phyloP scores from a whole-genome alignment of 2,888 invertebrate genomes.

The Cordilura impudica region DNA sequence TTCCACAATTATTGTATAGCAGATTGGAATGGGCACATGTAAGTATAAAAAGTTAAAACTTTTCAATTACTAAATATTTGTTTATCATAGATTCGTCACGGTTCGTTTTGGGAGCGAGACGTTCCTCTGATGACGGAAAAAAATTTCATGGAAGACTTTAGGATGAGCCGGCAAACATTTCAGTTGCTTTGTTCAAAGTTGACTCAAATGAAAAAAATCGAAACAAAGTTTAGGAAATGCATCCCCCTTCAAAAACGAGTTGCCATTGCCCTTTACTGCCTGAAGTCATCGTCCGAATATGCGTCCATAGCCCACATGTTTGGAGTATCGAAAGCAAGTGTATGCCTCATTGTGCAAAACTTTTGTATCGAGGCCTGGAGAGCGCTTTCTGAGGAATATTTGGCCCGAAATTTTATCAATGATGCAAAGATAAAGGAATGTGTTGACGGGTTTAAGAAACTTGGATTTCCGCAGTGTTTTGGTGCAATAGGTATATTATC shows the following conservation, averaged over 20 bases:
- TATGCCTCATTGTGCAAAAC: background rate
- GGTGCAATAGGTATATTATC: background rate
- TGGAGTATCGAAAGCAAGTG: constrained; percentile 18
- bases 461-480: constrained; percentile 16
- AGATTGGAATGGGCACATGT: too few relatives aligned
- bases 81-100: background rate
- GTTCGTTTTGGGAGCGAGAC: constrained; percentile 13
- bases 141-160: constrained; percentile 6
- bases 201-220: background rate
- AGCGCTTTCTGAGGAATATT: background rate
- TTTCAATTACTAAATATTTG: too few relatives aligned
- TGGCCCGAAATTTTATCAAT: background rate
- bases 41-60: too few relatives aligned
- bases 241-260: constrained; percentile 29
- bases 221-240: constrained; percentile 8
- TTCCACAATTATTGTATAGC: too few relatives aligned
- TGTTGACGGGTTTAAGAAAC: constrained; percentile 20
- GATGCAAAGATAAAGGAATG: constrained; percentile 1
- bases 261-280: constrained; percentile 24
- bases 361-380: constrained; percentile 5
- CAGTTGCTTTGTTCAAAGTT: constrained; percentile 3
- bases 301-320: constrained; percentile 5
- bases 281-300: constrained; percentile 29
- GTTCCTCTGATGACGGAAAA: background rate
- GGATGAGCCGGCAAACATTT: constrained; percentile 8